Evolutionary conservation across 30 jellyfish, hydroid and myxozoan genomes (phyloP).

Genomic region (Nemopilema nomurai): DNA sequence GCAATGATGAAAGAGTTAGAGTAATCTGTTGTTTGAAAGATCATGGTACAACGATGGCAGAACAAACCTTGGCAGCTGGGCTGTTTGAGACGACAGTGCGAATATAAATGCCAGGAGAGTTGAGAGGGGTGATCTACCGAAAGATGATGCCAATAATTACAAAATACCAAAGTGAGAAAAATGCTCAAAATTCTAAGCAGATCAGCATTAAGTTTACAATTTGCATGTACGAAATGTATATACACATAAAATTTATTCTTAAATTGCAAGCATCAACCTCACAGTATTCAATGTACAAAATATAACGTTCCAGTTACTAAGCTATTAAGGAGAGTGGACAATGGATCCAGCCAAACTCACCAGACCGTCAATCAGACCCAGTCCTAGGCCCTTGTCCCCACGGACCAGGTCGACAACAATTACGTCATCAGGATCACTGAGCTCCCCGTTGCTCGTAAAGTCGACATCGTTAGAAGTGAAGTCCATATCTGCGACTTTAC

Average conservation of each 20-base stretch:
- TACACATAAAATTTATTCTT: no score
- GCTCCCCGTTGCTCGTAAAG: not conserved
- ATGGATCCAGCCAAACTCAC: conserved; percentile 33
- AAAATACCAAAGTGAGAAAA: no score
- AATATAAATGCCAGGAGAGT: conserved; percentile 76
- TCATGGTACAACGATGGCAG: not conserved
- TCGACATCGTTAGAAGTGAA: conserved; percentile 26
- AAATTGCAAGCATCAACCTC: no score
- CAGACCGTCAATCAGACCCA: conserved; percentile 97
- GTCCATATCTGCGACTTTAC: conserved; percentile 4
- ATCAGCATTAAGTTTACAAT: no score
- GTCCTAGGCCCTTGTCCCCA: conserved; percentile 88
- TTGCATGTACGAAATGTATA: no score
- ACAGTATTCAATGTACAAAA: not conserved
- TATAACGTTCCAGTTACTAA: not conserved
- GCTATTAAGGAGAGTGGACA: not conserved
- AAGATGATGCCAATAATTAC: not conserved
- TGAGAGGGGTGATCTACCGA: conserved; percentile 78
- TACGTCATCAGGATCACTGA: conserved; percentile 58
- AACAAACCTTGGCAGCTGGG: conserved; percentile 91
- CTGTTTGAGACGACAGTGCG: conserved; percentile 84
- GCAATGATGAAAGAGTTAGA: no score
- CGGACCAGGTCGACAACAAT: conserved; percentile 76
- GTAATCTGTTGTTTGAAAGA: not conserved
- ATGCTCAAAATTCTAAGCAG: no score